These are phyloP conservation scores for Gerris buenoi DNA, from an alignment of 1,140 invertebrate genomes.

Conservation along the genomic window DNA sequence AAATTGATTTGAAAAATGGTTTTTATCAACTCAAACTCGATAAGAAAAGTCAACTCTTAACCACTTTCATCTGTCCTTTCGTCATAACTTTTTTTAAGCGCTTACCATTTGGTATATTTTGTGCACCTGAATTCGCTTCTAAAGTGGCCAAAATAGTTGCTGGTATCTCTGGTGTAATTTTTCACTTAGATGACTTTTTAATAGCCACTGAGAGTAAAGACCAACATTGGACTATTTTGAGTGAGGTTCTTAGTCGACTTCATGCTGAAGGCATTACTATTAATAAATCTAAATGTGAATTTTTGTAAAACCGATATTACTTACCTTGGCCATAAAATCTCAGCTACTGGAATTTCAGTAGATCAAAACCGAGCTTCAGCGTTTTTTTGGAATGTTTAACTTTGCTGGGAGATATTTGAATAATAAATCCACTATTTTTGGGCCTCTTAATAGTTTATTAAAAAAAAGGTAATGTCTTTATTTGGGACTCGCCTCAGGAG, in stretches of 20 bases:
- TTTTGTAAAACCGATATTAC: not conserved
- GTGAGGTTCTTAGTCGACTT: not conserved
- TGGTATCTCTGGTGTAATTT: not conserved
- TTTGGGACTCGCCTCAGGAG: not conserved
- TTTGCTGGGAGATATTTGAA: not conserved
- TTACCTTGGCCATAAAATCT: not conserved
- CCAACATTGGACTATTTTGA: not conserved
- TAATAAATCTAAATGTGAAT: not conserved
- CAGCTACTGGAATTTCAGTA: not conserved
- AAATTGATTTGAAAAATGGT: slow-evolving; percentile 19
- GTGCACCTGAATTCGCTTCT: not conserved
- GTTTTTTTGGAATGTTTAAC: not conserved
- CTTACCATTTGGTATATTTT: not conserved
- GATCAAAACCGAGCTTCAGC: not conserved
- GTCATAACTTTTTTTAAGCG: not conserved
- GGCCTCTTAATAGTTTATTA: not conserved
- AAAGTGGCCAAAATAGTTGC: not conserved
- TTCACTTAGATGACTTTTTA: not conserved
- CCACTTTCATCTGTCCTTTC: not conserved
- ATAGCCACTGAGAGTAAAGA: not conserved
- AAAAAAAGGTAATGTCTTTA: not conserved
- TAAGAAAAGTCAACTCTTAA: slow-evolving; percentile 8
- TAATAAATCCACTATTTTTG: not conserved
- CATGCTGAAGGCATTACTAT: not conserved
- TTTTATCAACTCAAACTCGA: slow-evolving; percentile 21